These are phyloP conservation scores for Mesoclemmys tuberculata DNA, from an alignment of 2,113 vertebrate genomes.

Conservation along the genomic window DNA sequence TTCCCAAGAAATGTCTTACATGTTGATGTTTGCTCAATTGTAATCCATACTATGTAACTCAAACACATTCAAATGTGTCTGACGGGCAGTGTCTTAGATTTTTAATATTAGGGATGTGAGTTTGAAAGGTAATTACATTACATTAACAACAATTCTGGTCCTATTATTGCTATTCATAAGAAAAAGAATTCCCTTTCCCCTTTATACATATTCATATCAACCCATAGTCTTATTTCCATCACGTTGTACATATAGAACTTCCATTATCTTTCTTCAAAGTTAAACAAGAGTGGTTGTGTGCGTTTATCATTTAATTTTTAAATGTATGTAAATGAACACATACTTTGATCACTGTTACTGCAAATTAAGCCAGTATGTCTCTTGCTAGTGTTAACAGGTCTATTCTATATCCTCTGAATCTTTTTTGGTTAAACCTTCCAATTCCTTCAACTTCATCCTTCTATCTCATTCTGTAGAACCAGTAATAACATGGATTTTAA, in stretches of 20 bases:
- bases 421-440: background rate
- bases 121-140: background rate
- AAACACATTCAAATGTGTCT: background rate
- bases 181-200: background rate
- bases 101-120: background rate
- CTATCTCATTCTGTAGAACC: background rate
- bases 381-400: background rate
- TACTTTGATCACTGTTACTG: background rate
- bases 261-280: background rate
- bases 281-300: background rate
- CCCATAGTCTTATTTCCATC: background rate
- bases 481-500: background rate
- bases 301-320: background rate
- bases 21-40: background rate
- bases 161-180: background rate
- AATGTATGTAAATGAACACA: background rate
- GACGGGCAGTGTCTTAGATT: background rate
- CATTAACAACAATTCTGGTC: background rate
- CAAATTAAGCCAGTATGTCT: background rate
- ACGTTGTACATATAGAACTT: background rate
- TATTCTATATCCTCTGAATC: background rate
- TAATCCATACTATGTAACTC: background rate
- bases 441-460: background rate
- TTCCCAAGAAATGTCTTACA: background rate
- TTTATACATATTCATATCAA: background rate